Percentiles rank a stretch among this genome's conserved stretches.
Evolutionary conservation across 2,888 invertebrate species (phyloP).

Genomic region (Meteorus colon): DNA sequence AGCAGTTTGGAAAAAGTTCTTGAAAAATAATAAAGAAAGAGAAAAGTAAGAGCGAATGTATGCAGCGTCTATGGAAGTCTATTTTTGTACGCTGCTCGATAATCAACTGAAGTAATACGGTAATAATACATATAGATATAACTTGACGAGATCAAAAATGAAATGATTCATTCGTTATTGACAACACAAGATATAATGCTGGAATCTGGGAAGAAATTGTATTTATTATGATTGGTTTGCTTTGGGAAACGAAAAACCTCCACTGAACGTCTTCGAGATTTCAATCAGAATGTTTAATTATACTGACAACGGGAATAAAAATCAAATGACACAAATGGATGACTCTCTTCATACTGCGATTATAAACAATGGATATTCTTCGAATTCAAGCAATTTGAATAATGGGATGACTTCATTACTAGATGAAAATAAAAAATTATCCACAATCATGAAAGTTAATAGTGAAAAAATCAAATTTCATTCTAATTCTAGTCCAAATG

Average conservation of each 20-base stretch:
- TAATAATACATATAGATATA: slow-evolving; percentile 44
- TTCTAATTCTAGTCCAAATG: slow-evolving; percentile 44
- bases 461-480: slow-evolving; percentile 24
- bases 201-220: slow-evolving; percentile 5
- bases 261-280: slow-evolving; percentile 41
- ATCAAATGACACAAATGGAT: slow-evolving; percentile 36
- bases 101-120: slow-evolving; percentile 49
- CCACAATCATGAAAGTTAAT: slow-evolving; percentile 8
- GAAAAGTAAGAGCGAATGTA: slow-evolving; percentile 7
- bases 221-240: slow-evolving; percentile 8
- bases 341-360: slow-evolving; percentile 26
- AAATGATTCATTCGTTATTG: slow-evolving; percentile 39
- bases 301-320: slow-evolving; percentile 34
- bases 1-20: neutral
- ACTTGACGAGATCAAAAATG: slow-evolving; percentile 42
- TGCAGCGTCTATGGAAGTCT: slow-evolving; percentile 56
- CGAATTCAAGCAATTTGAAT: slow-evolving; percentile 9
- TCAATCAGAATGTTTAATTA: slow-evolving; percentile 36
- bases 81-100: slow-evolving; percentile 57
- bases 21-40: too few relatives aligned
- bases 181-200: neutral
- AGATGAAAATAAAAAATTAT: slow-evolving; percentile 21
- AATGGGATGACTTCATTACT: slow-evolving; percentile 14
- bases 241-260: slow-evolving; percentile 40
- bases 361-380: slow-evolving; percentile 46